These are phyloP conservation scores for Phenacoccus solenopsis DNA, from an alignment of 1,140 invertebrate species.

Conservation along the genomic window DNA sequence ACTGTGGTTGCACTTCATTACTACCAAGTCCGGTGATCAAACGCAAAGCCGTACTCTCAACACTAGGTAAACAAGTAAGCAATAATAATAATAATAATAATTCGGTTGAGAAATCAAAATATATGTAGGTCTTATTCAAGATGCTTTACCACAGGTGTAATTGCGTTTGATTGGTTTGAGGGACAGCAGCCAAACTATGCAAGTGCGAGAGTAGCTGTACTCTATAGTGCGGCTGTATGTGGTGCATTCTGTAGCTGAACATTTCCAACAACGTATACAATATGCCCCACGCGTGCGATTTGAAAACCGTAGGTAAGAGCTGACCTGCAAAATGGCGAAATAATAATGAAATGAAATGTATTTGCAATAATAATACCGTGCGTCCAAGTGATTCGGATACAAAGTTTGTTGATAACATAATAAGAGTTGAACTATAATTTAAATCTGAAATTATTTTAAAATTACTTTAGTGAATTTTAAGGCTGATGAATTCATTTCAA, in stretches of 20 bases:
- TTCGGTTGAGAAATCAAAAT: background rate
- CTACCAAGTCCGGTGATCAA: slow-evolving; percentile 60
- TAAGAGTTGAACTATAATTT: no score
- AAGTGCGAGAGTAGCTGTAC: slow-evolving; percentile 82
- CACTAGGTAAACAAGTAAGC: slow-evolving; percentile 38
- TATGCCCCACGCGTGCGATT: slow-evolving; percentile 86
- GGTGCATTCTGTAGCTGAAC: slow-evolving; percentile 91
- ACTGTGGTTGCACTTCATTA: slow-evolving; percentile 77
- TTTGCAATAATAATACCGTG: background rate
- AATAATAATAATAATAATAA: background rate
- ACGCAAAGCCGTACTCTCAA: slow-evolving; percentile 84
- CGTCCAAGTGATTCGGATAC: no score
- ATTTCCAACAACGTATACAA: slow-evolving; percentile 89
- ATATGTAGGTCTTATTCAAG: background rate
- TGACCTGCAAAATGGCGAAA: slow-evolving; percentile 47
- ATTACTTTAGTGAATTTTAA: no score
- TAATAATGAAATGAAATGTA: no score
- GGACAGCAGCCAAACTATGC: slow-evolving; percentile 72
- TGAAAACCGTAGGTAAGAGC: slow-evolving; percentile 76
- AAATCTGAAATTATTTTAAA: background rate
- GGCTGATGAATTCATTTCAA: no score
- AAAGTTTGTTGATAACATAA: no score
- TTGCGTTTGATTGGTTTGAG: slow-evolving; percentile 89
- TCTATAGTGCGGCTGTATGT: slow-evolving; percentile 88
- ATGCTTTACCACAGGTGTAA: slow-evolving; percentile 70